Base-by-base conservation (phyloP, 2,888 invertebrate genomes). In the Uloborus plumipes region DNA sequence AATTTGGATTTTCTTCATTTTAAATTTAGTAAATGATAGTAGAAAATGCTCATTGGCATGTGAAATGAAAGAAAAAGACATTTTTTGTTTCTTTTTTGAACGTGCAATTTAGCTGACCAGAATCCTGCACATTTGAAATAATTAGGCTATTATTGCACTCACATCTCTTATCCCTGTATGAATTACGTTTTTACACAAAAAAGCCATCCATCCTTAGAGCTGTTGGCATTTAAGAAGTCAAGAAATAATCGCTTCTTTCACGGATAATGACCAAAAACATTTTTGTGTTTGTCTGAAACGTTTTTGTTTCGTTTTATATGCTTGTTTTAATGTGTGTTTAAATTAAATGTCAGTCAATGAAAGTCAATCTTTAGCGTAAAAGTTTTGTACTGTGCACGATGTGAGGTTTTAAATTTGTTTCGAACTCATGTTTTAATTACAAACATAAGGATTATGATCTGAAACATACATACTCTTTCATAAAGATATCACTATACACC, bases 1-100 rank as follows among this genome's bases (percentile, higher is more conserved):
- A 51, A 76, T 47, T 65, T 70, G 77, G 61, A 65, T 58, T 39
- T 74, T 50, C 64, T 74, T 81, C 70, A 73, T 81, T 81, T 74
- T 72, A 67, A 69, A 62, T n/a, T 51, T 76, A 76, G 76, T 31
- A 55, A 15, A 61, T 26, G 59, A 74, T 50, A 67, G 55, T 39
- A 66, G 49, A 51, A 51, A 65, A 58, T 50, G 49, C 69, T 47
- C 64, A 66, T 67, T 16, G 65, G 74, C 71, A 64, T 51, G 50
- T 71, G 11, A 18, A 18, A 53, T 55, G 50, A 47, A 64, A 26
- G 26, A 26, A 26, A 26, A 26, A 71, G 71, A 55, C 26, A 47
- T 39, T 13, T 50, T n/a, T 13, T 22, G 18, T 55, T 62, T 62
- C 9, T 31, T 31, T 31, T 62, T 47, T 64, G 64, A 49, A 50